These are phyloP conservation scores for Hyposmocoma kahamanoa DNA, from an alignment of 1,140 invertebrate genomes.

Conservation along the genomic window DNA sequence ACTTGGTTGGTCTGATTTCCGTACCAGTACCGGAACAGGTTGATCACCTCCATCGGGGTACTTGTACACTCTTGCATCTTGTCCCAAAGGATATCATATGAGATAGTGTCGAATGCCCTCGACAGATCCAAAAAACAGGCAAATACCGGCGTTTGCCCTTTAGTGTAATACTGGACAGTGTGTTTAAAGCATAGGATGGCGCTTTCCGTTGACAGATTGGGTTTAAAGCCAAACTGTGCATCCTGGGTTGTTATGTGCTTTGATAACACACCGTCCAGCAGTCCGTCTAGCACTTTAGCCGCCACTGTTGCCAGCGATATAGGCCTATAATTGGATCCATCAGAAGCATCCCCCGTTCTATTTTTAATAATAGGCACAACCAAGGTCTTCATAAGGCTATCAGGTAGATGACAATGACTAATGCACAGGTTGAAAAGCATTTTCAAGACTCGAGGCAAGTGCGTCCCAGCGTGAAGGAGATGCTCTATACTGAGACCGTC, in stretches of 20 bases:
- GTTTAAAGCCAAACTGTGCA: slow-evolving; percentile 19
- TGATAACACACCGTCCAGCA: no score
- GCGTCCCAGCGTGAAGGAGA: no score
- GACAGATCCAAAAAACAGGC: slow-evolving; percentile 14
- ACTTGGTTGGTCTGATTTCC: slow-evolving; percentile 9
- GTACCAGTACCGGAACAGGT: slow-evolving; percentile 13
- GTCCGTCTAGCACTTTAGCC: slow-evolving; percentile 14
- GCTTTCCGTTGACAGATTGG: slow-evolving; percentile 10
- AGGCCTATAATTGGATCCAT: slow-evolving; percentile 6
- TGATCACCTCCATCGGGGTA: slow-evolving; percentile 3
- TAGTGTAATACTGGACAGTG: slow-evolving; percentile 16
- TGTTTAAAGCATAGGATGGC: slow-evolving; percentile 18
- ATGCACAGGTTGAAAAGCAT: no score
- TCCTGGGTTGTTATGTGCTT: slow-evolving; percentile 10
- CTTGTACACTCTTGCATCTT: slow-evolving; percentile 3
- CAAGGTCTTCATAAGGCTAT: slow-evolving; percentile 9
- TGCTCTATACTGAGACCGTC: no score
- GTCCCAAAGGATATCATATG: slow-evolving; percentile 12
- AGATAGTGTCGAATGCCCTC: slow-evolving; percentile 13
- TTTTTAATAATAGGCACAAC: slow-evolving; percentile 15
- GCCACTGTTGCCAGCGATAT: slow-evolving; percentile 14
- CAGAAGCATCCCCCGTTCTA: slow-evolving; percentile 6
- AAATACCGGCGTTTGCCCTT: slow-evolving; percentile 13
- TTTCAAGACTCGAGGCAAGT: no score
- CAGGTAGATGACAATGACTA: no score